Evolutionary conservation across 2,113 vertebrate genomes (phyloP), one percentile per base, ranked within the genome.

Genomic region (Tonatia bakeri): DNA sequence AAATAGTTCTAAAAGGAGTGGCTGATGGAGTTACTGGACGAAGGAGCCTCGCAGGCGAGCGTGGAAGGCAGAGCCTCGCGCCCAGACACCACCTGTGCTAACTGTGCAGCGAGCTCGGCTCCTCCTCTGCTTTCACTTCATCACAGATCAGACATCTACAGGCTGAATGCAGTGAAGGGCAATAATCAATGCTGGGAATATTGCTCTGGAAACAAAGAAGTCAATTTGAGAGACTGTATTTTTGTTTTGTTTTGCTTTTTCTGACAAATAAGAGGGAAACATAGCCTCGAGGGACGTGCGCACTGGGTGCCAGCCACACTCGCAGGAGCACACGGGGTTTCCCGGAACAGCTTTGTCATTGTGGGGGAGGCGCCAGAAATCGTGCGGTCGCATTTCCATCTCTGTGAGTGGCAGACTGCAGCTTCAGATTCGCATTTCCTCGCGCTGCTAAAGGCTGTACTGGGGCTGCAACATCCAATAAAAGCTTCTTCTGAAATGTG

Each of bases 311-410:
- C 79, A 97, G 93, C 70, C 95, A 88, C 92, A 97, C 16, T 76
- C 65, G 95, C 94, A 75, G 43, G 91, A 81, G 94, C 82, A 97
- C 94, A 96, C 97, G 97, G 36, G 86, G 93, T 77, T 69, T 98
- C 97, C 97, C 94, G 94, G 96, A 97, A 98, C 97, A 97, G 96
- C 87, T 87, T 87, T 93, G 89, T 79, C 88, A 96, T 69, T 97
- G 89, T 92, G 85, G 85, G 0, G 15, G 94, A 87, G 94, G 95
- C 92, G 93, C 61, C 81, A 93, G 54, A 96, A 95, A 95, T 79
- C 84, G 79, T 97, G 96, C 91, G 97, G 92, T 97, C 97, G 67
- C 92, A 97, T 96, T 94, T 89, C 28, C 64, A 69, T 19, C 65
- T 72, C 56, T 33, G 45, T 11, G 50, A 70, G 26, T 24, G 93